Evolutionary conservation across 1,140 invertebrate species (phyloP).

Genomic region (Listronotus oregonensis): DNA sequence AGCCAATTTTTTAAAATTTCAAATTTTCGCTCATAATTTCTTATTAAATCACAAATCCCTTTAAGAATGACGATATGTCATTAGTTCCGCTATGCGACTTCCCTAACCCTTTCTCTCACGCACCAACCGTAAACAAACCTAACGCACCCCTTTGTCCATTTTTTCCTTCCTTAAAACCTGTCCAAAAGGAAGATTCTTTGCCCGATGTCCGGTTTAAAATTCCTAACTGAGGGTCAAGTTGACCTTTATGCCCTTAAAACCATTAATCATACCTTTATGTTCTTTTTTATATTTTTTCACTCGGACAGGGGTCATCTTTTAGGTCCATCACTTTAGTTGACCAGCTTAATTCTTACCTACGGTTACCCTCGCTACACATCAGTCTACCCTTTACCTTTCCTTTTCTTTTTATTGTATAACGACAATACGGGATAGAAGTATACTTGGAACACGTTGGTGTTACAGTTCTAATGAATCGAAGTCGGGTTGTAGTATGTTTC

Average conservation of each 20-base stretch:
- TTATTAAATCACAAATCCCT: no score
- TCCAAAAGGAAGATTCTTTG: conserved; percentile 26
- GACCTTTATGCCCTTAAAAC: conserved; percentile 34
- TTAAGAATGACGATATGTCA: conserved; percentile 16
- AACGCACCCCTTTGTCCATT: conserved; percentile 31
- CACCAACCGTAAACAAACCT: conserved; percentile 33
- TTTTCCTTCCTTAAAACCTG: conserved; percentile 34
- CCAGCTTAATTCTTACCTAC: neutral
- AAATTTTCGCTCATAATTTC: no score
- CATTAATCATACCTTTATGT: conserved; percentile 39
- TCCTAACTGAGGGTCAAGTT: conserved; percentile 25
- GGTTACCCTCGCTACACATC: neutral
- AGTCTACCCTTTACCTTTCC: neutral
- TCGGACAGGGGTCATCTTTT: conserved; percentile 34
- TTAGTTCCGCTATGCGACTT: conserved; percentile 35
- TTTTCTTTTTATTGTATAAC: neutral
- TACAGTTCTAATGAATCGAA: neutral
- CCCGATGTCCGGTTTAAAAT: conserved; percentile 30
- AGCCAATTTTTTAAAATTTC: no score
- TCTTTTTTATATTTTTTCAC: conserved; percentile 28
- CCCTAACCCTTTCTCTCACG: conserved; percentile 35
- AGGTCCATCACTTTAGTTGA: conserved; percentile 27
- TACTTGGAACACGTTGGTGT: neutral
- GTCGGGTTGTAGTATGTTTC: no score
- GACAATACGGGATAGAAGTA: neutral